Evolutionary conservation across 2,888 invertebrate species (phyloP).

Genomic region (Aspidapion aeneum): DNA sequence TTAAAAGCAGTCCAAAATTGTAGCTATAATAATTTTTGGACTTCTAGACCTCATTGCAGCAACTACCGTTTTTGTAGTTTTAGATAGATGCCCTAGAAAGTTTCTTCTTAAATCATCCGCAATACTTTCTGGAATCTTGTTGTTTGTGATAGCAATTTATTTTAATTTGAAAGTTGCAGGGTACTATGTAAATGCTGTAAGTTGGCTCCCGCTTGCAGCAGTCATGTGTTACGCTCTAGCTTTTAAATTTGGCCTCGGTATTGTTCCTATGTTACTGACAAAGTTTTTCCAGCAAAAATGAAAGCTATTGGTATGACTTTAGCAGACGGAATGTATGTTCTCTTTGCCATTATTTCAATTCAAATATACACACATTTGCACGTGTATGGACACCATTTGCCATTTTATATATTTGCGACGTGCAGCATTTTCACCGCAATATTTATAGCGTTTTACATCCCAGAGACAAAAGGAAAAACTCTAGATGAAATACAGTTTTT

Average conservation of each 20-base stretch:
- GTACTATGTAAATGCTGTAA: slow-evolving; percentile 35
- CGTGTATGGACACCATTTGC: slow-evolving; percentile 38
- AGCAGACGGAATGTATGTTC: slow-evolving; percentile 42
- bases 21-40: slow-evolving; percentile 44
- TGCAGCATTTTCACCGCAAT: slow-evolving; percentile 15
- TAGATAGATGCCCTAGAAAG: slow-evolving; percentile 44
- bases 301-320: slow-evolving; percentile 47
- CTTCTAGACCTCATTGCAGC: slow-evolving; percentile 41
- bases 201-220: slow-evolving; percentile 43
- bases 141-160: slow-evolving; percentile 41
- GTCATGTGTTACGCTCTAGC: slow-evolving; percentile 43
- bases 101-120: slow-evolving; percentile 39
- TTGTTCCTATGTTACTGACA: slow-evolving; percentile 46
- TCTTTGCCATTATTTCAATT: slow-evolving; percentile 39
- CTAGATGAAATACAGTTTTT: slow-evolving; percentile 39
- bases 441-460: slow-evolving; percentile 29
- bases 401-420: slow-evolving; percentile 41
- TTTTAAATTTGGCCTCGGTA: slow-evolving; percentile 44
- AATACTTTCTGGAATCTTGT: slow-evolving; percentile 38
- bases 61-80: slow-evolving; percentile 35
- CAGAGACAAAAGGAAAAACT: slow-evolving; percentile 39
- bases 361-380: slow-evolving; percentile 38
- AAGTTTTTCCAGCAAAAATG: slow-evolving; percentile 45
- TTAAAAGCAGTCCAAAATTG: slow-evolving; percentile 35
- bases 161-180: slow-evolving; percentile 39